Base-by-base conservation (phyloP, 2,888 invertebrate species). In the Himalopsyche anomala region DNA sequence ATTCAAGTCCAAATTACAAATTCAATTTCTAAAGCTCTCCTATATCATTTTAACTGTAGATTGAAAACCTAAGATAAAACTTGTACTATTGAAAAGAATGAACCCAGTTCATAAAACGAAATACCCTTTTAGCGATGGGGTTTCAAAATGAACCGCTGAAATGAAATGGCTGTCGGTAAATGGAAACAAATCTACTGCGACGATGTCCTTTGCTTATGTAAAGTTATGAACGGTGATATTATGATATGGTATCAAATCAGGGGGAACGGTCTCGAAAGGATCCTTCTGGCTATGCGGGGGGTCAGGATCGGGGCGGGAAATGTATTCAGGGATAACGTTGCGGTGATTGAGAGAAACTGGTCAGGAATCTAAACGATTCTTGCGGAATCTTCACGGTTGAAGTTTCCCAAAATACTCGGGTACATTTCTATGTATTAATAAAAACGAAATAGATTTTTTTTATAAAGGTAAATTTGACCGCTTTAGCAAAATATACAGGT, bases 161-260 rank as follows among this genome's bases (percentile, higher is more conserved):
- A 62, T 62, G 19, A 62, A 62, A 62, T 19, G 62, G n/a, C 62
- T 11, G 62, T 62, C 19, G 19, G 62, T 62, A 62, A 62, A 62
- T 62, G 62, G 62, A 62, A 62, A 62, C 62, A 62, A 19, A 62
- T 62, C 62, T 62, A 62, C 85, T 85, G 82, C 82, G 79, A 56
- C 80, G 85, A 69, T 82, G 82, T 82, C 82, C 85, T 51, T 82
- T 82, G 82, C 82, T 85, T 85, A 85, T 85, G 85, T 85, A 85
- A 85, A 85, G 85, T 85, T 85, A 85, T 85, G 85, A 82, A 82
- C 85, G n/a, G 56, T 69, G 85, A 79, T 82, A 74, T 45, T 74
- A 62, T 62, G 62, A 82, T 55, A 69, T 85, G 74, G 79, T 85
- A 85, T 74, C 82, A 82, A 81, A 83, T 62, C 62, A 62, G 62